Percentiles rank a stretch among this genome's conserved stretches.
Evolutionary conservation across 2,888 invertebrate species (phyloP).

Genomic region (Podabrus alpinus): DNA sequence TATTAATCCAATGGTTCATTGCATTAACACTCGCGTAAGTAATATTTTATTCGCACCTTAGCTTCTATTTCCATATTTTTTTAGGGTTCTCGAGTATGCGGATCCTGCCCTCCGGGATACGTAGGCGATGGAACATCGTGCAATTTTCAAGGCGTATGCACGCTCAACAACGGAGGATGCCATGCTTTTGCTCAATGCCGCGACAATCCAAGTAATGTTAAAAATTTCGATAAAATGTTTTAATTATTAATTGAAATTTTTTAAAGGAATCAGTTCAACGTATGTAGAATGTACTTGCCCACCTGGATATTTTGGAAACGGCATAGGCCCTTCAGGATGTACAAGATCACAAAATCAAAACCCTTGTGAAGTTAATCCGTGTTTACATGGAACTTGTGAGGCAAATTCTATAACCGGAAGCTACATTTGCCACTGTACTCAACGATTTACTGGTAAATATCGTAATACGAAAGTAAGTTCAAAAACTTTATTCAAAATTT

Average conservation of each 20-base stretch:
- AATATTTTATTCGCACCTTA: too few species aligned
- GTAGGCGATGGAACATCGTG: constrained; percentile 82
- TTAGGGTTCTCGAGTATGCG: constrained; percentile 84
- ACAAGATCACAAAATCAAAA: constrained; percentile 41
- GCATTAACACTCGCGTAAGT: constrained; percentile 79
- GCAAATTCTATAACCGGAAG: constrained; percentile 17
- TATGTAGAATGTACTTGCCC: constrained; percentile 79
- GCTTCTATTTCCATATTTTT: too few species aligned
- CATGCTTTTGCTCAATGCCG: constrained; percentile 79
- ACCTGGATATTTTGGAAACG: constrained; percentile 75
- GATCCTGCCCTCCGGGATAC: constrained; percentile 86
- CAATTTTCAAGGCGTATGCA: constrained; percentile 68
- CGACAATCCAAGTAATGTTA: too few species aligned
- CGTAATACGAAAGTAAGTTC: too few species aligned
- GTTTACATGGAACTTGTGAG: constrained; percentile 54
- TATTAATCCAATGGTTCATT: constrained; percentile 74
- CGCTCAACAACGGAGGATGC: constrained; percentile 81
- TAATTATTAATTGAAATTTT: not conserved
- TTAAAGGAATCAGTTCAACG: constrained; percentile 56
- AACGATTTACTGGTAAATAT: constrained; percentile 41
- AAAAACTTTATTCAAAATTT: not conserved
- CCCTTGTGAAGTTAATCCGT: constrained; percentile 60
- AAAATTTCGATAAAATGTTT: not conserved
- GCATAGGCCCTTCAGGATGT: constrained; percentile 81
- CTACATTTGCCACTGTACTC: constrained; percentile 36